Base-by-base conservation (phyloP, 2,113 vertebrate genomes). In the Catharus fuscescens region DNA sequence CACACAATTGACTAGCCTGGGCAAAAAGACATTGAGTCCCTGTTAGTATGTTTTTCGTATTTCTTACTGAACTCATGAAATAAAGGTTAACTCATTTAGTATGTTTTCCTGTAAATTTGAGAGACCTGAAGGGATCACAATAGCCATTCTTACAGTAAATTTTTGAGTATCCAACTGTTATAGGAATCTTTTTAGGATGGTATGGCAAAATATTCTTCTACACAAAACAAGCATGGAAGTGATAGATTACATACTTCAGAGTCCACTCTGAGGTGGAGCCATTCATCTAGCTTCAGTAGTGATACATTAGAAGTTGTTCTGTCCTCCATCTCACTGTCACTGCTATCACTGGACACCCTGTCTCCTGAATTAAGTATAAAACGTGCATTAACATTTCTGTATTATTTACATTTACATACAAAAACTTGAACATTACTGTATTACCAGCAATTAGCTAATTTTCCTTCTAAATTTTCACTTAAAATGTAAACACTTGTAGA, bases 241-340 rank as follows among this genome's bases (percentile, higher is more conserved):
- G 36, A 73, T 18, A 71, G 26, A 71, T 38, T 54, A 94, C 95
- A 38, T 94, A 99, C 99, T 97, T 99, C 98, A 85, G 90, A 97
- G 42, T 99, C 98, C 89, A 99, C 25, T 84, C 93, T 98, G 93
- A 99, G 99, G 91, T 97, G 95, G 10, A 99, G 97, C 98, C 99
- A 99, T 18, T 99, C 98, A 81, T 99, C 99, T 38, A 99, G 96
- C 93, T 98, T 98, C 73, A 99, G 93, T 8, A 98, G 83, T 18
- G 98, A 94, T n/a, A 98, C 89, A 52, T 98, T 95, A 70, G 97
- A 93, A 53, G 95, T 96, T 67, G 96, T 95, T 87, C 83, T 95
- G 53, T 99, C 98, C 65, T 99, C 99, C 90, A 96, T 94, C 85
- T 99, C 99, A 96, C 99, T 99, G 88, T 99, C 99, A 96, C 99